Conservation (phyloP, 1,140 invertebrate genomes). For the Panonychus citri region DNA sequence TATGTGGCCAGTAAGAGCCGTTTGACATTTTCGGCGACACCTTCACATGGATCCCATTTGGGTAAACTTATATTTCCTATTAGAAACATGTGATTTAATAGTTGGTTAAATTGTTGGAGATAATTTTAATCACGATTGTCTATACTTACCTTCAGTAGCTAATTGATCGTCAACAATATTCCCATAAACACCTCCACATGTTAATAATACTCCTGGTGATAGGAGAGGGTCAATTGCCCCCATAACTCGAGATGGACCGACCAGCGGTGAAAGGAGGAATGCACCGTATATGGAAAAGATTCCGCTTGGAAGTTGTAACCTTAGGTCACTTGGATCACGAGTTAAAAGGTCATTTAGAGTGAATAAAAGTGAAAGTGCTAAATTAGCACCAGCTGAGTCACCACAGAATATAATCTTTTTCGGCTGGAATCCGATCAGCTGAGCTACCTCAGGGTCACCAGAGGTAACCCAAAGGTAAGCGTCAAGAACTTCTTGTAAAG, state of each 20-base stretch:
- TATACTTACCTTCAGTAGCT: too few relatives aligned
- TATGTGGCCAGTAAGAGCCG: background rate
- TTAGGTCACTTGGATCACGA: background rate
- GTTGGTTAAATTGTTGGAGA: background rate
- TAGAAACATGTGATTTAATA: background rate
- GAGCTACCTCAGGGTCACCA: conserved; percentile 26
- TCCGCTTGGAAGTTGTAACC: background rate
- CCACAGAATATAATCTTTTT: conserved; percentile 27
- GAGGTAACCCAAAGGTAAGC: conserved; percentile 38
- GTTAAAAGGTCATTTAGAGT: conserved; percentile 28
- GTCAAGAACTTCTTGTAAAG: conserved; percentile 78
- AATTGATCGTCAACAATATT: background rate
- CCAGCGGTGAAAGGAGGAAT: background rate
- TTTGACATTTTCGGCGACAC: background rate
- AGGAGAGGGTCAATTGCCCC: background rate
- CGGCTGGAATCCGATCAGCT: conserved; percentile 7
- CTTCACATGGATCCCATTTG: background rate
- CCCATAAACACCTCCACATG: background rate
- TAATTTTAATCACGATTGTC: too few relatives aligned
- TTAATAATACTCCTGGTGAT: background rate
- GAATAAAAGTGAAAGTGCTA: conserved; percentile 43
- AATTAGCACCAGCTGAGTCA: conserved; percentile 86
- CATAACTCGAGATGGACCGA: background rate
- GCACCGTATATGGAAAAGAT: background rate
- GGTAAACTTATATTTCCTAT: background rate